A percentile compares a stretch with the other conserved stretches of the same genome.
These are phyloP conservation scores for Ceratoteleas bidentatus DNA, from an alignment of 1,140 invertebrate species.

Conservation along the genomic window DNA sequence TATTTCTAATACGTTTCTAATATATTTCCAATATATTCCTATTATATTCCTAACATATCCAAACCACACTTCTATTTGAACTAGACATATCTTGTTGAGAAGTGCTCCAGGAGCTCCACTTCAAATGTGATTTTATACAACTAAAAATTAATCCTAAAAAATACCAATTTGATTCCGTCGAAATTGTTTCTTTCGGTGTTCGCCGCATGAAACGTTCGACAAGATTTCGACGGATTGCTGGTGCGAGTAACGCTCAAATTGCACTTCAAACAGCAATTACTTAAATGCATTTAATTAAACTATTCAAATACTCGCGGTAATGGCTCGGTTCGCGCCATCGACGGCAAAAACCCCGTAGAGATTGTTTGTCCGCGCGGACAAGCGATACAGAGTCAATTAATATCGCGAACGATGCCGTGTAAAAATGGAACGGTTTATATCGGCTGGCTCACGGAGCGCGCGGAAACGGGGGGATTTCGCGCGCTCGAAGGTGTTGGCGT, in stretches of 20 bases:
- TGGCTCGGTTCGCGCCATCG: not conserved
- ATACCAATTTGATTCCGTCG: no score
- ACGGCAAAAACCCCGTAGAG: not conserved
- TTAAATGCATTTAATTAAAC: conserved; percentile 28
- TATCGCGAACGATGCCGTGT: conserved; percentile 17
- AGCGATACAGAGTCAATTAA: conserved; percentile 29
- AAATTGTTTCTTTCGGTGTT: no score
- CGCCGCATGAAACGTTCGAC: not conserved
- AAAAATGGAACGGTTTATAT: conserved; percentile 37
- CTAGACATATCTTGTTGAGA: no score
- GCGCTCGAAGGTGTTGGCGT: conserved; percentile 57
- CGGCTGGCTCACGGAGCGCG: conserved; percentile 14
- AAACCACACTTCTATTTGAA: no score
- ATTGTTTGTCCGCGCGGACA: conserved; percentile 1
- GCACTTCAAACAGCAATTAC: conserved; percentile 18
- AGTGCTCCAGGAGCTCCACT: no score
- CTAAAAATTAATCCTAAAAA: no score
- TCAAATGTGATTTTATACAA: no score
- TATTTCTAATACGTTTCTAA: no score
- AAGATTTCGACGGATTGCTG: not conserved
- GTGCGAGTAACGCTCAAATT: conserved; percentile 19
- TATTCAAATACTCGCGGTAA: conserved; percentile 13
- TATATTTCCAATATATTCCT: no score
- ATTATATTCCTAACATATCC: no score
- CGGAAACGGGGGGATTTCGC: not conserved